These are phyloP conservation scores for Gryllus longicercus DNA, from an alignment of 2,888 invertebrate genomes.

Conservation along the genomic window DNA sequence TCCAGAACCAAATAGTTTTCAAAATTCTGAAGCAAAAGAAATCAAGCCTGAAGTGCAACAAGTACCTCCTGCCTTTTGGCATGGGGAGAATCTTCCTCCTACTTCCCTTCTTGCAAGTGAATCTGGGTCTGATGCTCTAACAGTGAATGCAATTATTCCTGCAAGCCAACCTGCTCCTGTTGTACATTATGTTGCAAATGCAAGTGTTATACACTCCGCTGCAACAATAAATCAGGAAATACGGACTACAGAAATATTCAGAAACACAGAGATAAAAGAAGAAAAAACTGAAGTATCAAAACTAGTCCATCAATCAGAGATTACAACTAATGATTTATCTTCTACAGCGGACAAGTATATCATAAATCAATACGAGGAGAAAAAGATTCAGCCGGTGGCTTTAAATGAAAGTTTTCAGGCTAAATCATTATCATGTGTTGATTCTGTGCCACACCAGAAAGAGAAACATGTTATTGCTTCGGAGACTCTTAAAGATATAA, in stretches of 20 bases:
- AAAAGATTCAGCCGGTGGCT: constrained; percentile 52
- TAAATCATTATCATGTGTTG: constrained; percentile 52
- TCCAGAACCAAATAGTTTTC: no score
- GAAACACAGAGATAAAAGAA: constrained; percentile 31
- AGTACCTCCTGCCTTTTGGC: background rate
- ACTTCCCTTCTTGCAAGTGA: background rate
- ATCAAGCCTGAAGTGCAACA: background rate
- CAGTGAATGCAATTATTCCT: background rate
- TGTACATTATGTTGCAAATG: constrained; percentile 47
- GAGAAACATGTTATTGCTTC: constrained; percentile 37
- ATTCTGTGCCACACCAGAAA: constrained; percentile 49
- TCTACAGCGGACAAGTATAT: constrained; percentile 47
- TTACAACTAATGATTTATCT: constrained; percentile 28
- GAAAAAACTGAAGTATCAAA: constrained; percentile 27
- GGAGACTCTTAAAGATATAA: constrained; percentile 42
- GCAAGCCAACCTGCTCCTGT: constrained; percentile 30
- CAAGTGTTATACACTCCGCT: constrained; percentile 39
- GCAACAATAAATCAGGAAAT: constrained; percentile 30
- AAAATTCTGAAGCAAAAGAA: background rate
- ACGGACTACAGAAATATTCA: constrained; percentile 23
- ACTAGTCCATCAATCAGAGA: background rate
- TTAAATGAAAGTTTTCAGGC: constrained; percentile 45
- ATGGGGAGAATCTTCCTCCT: background rate
- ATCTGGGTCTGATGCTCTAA: background rate
- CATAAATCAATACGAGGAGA: constrained; percentile 50